Evolutionary conservation across 2,888 invertebrate genomes (phyloP).

Genomic region (Podabrus alpinus): DNA sequence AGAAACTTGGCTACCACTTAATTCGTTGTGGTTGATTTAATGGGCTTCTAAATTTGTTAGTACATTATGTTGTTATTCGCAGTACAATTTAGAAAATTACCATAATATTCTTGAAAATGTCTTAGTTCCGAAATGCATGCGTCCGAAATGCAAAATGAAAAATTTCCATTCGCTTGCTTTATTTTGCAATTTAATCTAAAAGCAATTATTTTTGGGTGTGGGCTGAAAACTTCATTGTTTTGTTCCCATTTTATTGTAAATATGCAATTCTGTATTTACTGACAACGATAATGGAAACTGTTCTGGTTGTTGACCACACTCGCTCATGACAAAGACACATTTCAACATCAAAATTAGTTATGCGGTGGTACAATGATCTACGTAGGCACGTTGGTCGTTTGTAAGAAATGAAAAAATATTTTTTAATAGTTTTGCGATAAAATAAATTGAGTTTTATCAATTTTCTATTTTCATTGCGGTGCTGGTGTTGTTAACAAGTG

Average conservation of each 20-base stretch:
- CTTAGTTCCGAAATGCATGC: neutral
- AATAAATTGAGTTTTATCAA: too few relatives aligned
- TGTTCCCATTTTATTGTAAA: neutral
- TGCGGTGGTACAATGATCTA: neutral
- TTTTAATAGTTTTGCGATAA: too few relatives aligned
- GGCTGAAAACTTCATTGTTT: neutral
- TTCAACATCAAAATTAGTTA: neutral
- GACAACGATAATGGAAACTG: neutral
- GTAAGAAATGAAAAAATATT: too few relatives aligned
- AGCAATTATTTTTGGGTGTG: neutral
- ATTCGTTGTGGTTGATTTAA: conserved; percentile 11
- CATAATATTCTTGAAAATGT: neutral
- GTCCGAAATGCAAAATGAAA: neutral
- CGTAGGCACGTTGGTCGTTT: neutral
- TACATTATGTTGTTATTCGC: neutral
- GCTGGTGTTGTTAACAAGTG: too few relatives aligned
- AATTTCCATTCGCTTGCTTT: neutral
- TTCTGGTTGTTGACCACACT: neutral
- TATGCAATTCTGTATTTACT: neutral
- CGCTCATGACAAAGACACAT: neutral
- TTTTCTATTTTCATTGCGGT: too few relatives aligned
- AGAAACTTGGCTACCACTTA: conserved; percentile 10
- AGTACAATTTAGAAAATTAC: neutral
- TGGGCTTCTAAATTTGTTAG: conserved; percentile 10
- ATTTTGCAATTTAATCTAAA: neutral